These are phyloP conservation scores for Akabosia matsudoensis DNA, from an alignment of 1,140 invertebrate species.

Conservation along the genomic window DNA sequence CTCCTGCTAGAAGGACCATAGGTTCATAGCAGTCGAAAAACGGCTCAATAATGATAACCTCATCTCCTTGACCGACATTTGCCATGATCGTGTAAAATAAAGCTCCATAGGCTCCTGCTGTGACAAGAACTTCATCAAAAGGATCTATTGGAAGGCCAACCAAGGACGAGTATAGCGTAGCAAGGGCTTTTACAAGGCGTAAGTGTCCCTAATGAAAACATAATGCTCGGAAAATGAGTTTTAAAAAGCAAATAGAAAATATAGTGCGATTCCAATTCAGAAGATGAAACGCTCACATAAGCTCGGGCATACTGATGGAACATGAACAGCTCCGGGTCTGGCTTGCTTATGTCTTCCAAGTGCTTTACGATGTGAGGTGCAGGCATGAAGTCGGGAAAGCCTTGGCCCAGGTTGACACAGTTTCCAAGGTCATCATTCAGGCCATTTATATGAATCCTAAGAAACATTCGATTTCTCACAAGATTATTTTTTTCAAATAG, in stretches of 20 bases:
- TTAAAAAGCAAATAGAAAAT: not conserved
- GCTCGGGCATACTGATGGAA: constrained; percentile 40
- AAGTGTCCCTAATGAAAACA: not conserved
- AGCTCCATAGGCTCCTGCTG: constrained; percentile 5
- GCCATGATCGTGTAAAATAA: constrained; percentile 14
- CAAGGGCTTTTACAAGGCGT: constrained; percentile 14
- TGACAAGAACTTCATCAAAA: not conserved
- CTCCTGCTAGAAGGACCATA: constrained; percentile 85
- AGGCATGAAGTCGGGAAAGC: constrained; percentile 34
- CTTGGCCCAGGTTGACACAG: constrained; percentile 39
- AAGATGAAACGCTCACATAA: constrained; percentile 35
- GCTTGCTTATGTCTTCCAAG: constrained; percentile 34
- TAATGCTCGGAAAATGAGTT: not conserved
- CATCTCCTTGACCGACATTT: constrained; percentile 38
- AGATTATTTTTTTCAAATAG: not conserved
- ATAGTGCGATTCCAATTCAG: not conserved
- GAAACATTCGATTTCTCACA: not conserved
- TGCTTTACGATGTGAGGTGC: constrained; percentile 29
- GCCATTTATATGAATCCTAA: not conserved
- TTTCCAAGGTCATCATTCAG: constrained; percentile 24
- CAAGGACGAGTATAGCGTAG: not conserved
- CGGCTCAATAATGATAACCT: constrained; percentile 91
- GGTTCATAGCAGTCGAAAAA: constrained; percentile 98
- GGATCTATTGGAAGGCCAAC: not conserved
- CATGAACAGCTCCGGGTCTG: constrained; percentile 13